A percentile compares a stretch with the other conserved stretches of the same genome.
Conservation (phyloP, 2,888 invertebrate genomes). For the Sthenelais limicola region DNA sequence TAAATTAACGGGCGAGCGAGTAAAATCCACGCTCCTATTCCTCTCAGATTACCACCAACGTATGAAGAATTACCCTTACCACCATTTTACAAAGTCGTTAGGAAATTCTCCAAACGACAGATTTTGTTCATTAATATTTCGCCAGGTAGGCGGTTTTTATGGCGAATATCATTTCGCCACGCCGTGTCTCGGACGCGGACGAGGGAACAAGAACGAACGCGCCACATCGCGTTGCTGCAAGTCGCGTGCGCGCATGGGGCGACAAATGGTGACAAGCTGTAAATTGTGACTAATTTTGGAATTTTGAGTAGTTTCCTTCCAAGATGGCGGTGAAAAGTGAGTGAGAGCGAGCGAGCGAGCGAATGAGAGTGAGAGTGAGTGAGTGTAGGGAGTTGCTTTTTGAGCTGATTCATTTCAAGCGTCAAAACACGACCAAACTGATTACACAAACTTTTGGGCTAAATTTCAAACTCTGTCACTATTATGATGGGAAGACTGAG, state of each 20-base stretch:
- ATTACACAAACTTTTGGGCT: constrained; percentile 39
- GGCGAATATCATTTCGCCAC: no score
- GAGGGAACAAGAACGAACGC: no score
- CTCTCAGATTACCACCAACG: constrained; percentile 7
- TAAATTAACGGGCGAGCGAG: constrained; percentile 26
- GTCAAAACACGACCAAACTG: constrained; percentile 34
- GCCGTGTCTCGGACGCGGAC: constrained; percentile 7
- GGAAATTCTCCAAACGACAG: constrained; percentile 37
- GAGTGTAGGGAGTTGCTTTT: constrained; percentile 19
- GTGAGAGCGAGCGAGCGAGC: no score
- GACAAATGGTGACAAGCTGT: constrained; percentile 39
- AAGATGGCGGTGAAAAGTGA: constrained; percentile 35
- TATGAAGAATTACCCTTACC: constrained; percentile 29
- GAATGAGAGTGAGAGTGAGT: no score
- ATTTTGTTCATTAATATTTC: constrained; percentile 40
- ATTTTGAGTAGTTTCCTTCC: constrained; percentile 39
- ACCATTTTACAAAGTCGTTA: constrained; percentile 37
- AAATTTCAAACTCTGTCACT: constrained; percentile 35
- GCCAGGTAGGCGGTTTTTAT: constrained; percentile 19
- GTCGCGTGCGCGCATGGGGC: no score
- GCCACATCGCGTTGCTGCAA: no score
- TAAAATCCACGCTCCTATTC: constrained; percentile 30
- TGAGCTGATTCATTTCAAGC: constrained; percentile 35
- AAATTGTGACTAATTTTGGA: constrained; percentile 40
- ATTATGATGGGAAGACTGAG: constrained; percentile 27